Evolutionary conservation across 2,888 invertebrate genomes (phyloP).

Genomic region (Lithophane leautieri): DNA sequence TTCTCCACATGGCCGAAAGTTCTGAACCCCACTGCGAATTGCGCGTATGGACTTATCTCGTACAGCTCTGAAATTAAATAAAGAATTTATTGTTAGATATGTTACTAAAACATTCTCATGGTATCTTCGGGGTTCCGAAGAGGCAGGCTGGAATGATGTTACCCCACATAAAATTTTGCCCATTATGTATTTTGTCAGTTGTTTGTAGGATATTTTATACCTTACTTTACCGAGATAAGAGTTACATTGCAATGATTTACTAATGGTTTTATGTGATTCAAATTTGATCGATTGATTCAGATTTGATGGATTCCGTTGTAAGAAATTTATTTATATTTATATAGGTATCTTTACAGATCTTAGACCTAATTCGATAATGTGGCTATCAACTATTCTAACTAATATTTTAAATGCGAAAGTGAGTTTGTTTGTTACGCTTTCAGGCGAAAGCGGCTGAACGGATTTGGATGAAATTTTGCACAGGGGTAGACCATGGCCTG

Average conservation of each 20-base stretch:
- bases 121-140: not conserved
- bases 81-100: not conserved
- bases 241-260: not conserved
- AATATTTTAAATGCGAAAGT: too few species aligned
- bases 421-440: too few species aligned
- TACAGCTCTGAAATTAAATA: slow-evolving; percentile 81
- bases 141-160: not conserved
- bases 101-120: not conserved
- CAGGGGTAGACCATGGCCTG: too few species aligned
- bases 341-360: too few species aligned
- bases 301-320: not conserved
- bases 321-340: not conserved
- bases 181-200: not conserved
- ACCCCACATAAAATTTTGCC: not conserved
- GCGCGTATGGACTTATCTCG: slow-evolving; percentile 89
- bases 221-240: not conserved
- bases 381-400: too few species aligned
- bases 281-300: not conserved
- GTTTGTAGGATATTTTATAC: too few species aligned
- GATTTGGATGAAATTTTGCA: too few species aligned
- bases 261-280: not conserved
- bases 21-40: slow-evolving; percentile 87
- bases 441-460: too few species aligned
- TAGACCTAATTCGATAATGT: too few species aligned
- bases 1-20: slow-evolving; percentile 89